A percentile compares a stretch with the other conserved stretches of the same genome.
These are phyloP conservation scores for Maccullochella peelii DNA, from an alignment of 2,113 vertebrate species.

Conservation along the genomic window DNA sequence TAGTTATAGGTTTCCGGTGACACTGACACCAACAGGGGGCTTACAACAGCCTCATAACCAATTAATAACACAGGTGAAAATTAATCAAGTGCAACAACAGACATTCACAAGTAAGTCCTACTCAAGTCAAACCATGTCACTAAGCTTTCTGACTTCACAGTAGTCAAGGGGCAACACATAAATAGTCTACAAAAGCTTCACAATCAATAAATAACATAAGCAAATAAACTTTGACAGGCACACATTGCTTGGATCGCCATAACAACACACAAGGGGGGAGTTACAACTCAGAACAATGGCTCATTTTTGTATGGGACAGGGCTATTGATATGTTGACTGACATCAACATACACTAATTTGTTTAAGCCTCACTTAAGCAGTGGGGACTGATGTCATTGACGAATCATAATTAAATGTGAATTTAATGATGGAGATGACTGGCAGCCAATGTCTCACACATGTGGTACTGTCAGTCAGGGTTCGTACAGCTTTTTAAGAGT, in stretches of 20 bases:
- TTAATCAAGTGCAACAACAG: too few relatives aligned
- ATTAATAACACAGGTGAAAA: not conserved
- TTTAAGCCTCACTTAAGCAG: not conserved
- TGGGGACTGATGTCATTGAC: not conserved
- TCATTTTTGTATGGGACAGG: not conserved
- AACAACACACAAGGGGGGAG: too few relatives aligned
- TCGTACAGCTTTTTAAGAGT: too few relatives aligned
- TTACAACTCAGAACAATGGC: not conserved
- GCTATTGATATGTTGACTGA: not conserved
- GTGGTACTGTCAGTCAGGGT: too few relatives aligned
- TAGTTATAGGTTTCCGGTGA: not conserved
- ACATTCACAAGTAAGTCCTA: too few relatives aligned
- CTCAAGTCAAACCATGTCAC: too few relatives aligned
- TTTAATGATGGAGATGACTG: too few relatives aligned
- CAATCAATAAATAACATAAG: too few relatives aligned
- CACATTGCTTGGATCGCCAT: not conserved
- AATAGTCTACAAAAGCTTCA: too few relatives aligned
- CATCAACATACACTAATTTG: not conserved
- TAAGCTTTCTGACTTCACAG: too few relatives aligned
- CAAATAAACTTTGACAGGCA: not conserved
- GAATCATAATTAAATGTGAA: not conserved
- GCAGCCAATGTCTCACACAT: too few relatives aligned
- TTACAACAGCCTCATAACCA: not conserved
- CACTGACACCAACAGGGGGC: not conserved
- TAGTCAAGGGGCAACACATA: too few relatives aligned